A percentile compares a stretch with the other conserved stretches of the same genome.
Evolutionary conservation across 2,113 vertebrate species (phyloP).

Genomic region (Lichenostomus cassidix): DNA sequence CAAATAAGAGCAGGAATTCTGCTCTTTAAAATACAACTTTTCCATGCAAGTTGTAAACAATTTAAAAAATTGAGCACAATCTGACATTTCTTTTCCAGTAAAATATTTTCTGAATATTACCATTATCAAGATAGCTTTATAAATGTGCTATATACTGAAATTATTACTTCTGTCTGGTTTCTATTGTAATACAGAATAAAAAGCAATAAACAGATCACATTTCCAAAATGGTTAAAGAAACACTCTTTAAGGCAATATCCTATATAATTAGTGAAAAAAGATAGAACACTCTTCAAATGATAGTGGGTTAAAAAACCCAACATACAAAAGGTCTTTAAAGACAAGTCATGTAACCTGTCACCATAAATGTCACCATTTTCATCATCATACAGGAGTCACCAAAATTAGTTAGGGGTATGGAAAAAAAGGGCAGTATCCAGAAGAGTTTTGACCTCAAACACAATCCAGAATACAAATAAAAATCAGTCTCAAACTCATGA

Average conservation of each 20-base stretch:
- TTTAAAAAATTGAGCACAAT: background rate
- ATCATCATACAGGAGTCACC: background rate
- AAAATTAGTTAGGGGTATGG: background rate
- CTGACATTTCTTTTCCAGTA: background rate
- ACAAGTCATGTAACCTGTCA: background rate
- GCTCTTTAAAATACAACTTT: background rate
- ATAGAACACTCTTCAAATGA: background rate
- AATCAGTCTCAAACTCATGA: background rate
- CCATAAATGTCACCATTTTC: background rate
- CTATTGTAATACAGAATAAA: background rate
- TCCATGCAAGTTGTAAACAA: background rate
- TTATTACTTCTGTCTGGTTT: background rate
- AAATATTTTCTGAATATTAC: background rate
- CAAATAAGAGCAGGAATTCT: background rate
- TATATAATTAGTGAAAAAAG: background rate
- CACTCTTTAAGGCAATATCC: background rate
- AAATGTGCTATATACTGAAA: background rate
- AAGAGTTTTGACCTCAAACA: background rate
- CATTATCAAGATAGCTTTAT: background rate
- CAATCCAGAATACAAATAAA: background rate
- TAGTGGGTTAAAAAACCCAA: background rate
- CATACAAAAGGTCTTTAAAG: background rate
- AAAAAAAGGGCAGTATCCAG: background rate
- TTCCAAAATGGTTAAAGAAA: background rate
- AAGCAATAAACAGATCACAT: background rate